A percentile compares a stretch with the other conserved stretches of the same genome.
Conservation (phyloP, 1,140 invertebrate genomes). For the Penaeus indicus region DNA sequence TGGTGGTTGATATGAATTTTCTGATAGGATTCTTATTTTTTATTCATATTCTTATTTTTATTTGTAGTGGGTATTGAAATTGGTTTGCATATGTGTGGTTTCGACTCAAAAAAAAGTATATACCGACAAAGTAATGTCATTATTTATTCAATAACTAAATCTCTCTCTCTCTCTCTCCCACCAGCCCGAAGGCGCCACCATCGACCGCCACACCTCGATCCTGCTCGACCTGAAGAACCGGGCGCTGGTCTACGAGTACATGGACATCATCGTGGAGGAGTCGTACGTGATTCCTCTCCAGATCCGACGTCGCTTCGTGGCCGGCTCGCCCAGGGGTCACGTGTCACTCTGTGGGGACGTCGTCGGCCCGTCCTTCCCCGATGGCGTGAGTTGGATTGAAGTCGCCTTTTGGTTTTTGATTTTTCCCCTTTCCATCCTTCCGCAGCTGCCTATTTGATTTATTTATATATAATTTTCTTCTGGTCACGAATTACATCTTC, state of each 20-base stretch:
- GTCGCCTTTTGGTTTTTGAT: too few relatives aligned
- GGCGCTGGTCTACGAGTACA: slow-evolving; percentile 74
- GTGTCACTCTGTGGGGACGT: slow-evolving; percentile 82
- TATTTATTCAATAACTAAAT: background rate
- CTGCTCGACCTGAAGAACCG: slow-evolving; percentile 76
- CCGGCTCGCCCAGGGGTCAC: slow-evolving; percentile 84
- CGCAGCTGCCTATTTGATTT: too few relatives aligned
- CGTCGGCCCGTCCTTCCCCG: slow-evolving; percentile 79
- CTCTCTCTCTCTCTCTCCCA: background rate
- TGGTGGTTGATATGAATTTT: too few relatives aligned
- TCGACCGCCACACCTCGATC: slow-evolving; percentile 76
- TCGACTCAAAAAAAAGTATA: background rate
- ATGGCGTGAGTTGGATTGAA: slow-evolving; percentile 44
- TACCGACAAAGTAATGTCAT: background rate
- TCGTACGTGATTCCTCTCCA: slow-evolving; percentile 75
- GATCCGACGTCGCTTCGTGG: slow-evolving; percentile 75
- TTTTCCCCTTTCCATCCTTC: too few relatives aligned
- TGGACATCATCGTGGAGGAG: slow-evolving; percentile 76
- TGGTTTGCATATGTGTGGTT: background rate
- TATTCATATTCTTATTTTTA: too few relatives aligned
- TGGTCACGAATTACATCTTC: too few relatives aligned
- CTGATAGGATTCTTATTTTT: too few relatives aligned
- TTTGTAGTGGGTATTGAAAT: too few relatives aligned
- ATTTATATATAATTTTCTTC: too few relatives aligned
- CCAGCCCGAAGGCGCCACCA: slow-evolving; percentile 75